A percentile compares a stretch with the other conserved stretches of the same genome.
phyloP scores from a whole-genome alignment of 2,888 invertebrate species.

The Miltochrista miniata region DNA sequence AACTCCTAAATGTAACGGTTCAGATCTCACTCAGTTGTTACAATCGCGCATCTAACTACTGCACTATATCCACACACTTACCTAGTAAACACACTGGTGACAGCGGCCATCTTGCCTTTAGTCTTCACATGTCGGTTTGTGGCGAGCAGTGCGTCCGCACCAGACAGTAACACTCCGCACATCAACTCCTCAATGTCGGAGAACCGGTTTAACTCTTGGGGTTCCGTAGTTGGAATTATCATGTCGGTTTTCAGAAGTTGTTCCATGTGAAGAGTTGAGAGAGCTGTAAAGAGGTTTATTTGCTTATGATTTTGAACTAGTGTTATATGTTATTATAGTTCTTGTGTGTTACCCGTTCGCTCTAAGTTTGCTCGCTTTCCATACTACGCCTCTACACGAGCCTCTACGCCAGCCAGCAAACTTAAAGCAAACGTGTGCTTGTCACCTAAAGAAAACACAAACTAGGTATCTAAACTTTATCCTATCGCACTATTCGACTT shows the following conservation, averaged over 20 bases:
- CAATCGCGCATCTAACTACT: too few species aligned
- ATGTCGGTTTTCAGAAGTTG: constrained; percentile 78
- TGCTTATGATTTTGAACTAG: background rate
- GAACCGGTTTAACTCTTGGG: constrained; percentile 69
- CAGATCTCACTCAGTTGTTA: too few species aligned
- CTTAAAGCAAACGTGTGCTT: too few species aligned
- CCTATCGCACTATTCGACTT: too few species aligned
- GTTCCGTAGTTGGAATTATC: constrained; percentile 46
- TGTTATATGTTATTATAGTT: too few species aligned
- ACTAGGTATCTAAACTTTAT: too few species aligned
- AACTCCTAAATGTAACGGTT: too few species aligned
- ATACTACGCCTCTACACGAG: too few species aligned
- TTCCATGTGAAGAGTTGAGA: constrained; percentile 80
- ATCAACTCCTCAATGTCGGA: constrained; percentile 83
- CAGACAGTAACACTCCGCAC: constrained; percentile 82
- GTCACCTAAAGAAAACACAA: too few species aligned
- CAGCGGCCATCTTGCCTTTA: constrained; percentile 78
- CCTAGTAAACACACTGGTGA: constrained; percentile 78
- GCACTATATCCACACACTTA: constrained; percentile 53
- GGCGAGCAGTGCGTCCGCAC: constrained; percentile 80
- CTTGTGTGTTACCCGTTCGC: too few species aligned
- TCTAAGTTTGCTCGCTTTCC: too few species aligned
- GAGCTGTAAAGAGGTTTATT: constrained; percentile 59
- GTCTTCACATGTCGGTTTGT: constrained; percentile 74
- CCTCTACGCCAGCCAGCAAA: too few species aligned